Percentiles rank a stretch among this genome's conserved stretches.
phyloP scores from a whole-genome alignment of 1,140 invertebrate genomes.

The Amphibalanus amphitrite region DNA sequence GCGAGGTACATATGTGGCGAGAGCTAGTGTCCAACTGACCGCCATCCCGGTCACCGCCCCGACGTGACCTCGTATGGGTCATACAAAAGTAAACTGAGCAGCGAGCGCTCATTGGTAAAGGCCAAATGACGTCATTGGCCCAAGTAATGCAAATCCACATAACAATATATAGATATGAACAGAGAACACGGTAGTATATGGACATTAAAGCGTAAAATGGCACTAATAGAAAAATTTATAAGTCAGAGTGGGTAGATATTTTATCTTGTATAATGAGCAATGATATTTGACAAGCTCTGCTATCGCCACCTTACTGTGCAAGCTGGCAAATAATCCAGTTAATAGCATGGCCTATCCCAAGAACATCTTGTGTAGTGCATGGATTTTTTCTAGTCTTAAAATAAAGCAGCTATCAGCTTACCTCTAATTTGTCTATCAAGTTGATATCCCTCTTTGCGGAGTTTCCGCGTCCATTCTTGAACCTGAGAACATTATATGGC shows the following conservation, averaged over 20 bases:
- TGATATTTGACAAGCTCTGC: slow-evolving; percentile 6
- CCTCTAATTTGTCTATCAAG: slow-evolving; percentile 83
- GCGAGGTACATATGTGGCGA: no score
- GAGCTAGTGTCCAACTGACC: no score
- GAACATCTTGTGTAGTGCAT: slow-evolving; percentile 8
- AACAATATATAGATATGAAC: no score
- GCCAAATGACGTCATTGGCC: no score
- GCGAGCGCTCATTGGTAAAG: no score
- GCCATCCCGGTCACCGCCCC: no score
- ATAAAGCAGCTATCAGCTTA: slow-evolving; percentile 24
- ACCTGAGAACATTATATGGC: slow-evolving; percentile 41
- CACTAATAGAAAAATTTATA: slow-evolving; percentile 14
- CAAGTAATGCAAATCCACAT: no score
- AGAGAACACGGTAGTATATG: no score
- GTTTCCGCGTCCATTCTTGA: slow-evolving; percentile 81
- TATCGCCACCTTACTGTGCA: slow-evolving; percentile 11
- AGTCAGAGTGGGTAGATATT: no score
- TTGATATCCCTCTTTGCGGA: slow-evolving; percentile 79
- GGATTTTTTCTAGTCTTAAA: slow-evolving; percentile 8
- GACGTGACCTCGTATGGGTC: no score
- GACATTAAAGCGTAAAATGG: slow-evolving; percentile 8
- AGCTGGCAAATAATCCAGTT: slow-evolving; percentile 7
- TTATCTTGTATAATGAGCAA: no score
- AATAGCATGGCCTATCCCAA: slow-evolving; percentile 7
- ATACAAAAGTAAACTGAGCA: no score